phyloP scores from a whole-genome alignment of 2,888 invertebrate species.

The Philereme vetulata region DNA sequence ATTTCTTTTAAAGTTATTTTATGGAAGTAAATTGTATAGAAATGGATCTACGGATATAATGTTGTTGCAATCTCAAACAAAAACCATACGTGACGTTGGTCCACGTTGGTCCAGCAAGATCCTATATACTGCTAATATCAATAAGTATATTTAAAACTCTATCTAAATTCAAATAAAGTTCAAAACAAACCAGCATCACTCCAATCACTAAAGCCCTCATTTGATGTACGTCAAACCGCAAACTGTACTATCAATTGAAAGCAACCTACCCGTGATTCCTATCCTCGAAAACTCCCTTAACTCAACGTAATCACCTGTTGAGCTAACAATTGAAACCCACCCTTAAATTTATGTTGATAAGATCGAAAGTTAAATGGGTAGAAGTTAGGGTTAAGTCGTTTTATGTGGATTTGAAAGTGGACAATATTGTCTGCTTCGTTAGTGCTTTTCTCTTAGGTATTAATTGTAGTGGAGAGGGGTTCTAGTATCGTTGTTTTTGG shows the following conservation, averaged over 20 bases:
- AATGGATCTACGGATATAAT: not conserved
- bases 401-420: conserved; percentile 40
- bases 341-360: conserved; percentile 23
- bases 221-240: conserved; percentile 55
- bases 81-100: not conserved
- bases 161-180: conserved; percentile 9
- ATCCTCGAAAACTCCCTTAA: conserved; percentile 39
- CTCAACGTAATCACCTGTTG: conserved; percentile 45
- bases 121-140: not conserved
- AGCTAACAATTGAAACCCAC: conserved; percentile 32
- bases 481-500: conserved; percentile 21
- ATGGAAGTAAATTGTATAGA: conserved; percentile 30
- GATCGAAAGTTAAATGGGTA: conserved; percentile 36
- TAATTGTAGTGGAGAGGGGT: conserved; percentile 43
- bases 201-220: conserved; percentile 25
- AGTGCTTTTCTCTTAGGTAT: conserved; percentile 53
- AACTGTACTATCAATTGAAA: conserved; percentile 71
- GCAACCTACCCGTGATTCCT: conserved; percentile 66
- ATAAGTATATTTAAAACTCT: not conserved
- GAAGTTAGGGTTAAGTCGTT: conserved; percentile 39
- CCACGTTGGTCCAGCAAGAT: not conserved
- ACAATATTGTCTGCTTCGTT: conserved; percentile 63
- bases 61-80: not conserved
- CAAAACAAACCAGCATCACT: conserved; percentile 16
- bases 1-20: conserved; percentile 41